Evolutionary conservation across 2,113 vertebrate genomes (phyloP).

Genomic region (Solea senegalensis): DNA sequence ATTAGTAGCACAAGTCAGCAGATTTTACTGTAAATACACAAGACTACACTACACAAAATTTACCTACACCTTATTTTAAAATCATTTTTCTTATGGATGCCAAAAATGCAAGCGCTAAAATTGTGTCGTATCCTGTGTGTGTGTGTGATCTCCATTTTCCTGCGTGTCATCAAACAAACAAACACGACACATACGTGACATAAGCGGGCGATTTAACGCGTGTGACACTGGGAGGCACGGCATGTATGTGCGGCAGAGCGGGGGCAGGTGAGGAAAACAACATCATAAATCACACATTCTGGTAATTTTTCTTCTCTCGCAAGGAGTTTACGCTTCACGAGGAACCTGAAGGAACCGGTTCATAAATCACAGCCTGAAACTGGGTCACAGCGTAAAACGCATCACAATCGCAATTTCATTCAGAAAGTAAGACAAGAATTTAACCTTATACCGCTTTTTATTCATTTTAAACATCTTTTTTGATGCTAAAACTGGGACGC

Average conservation of each 20-base stretch:
- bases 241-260: neutral
- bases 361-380: neutral
- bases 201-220: neutral
- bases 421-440: too few relatives aligned
- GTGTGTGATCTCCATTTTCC: neutral
- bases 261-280: neutral
- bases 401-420: too few relatives aligned
- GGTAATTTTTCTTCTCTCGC: neutral
- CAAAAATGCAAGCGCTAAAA: too few relatives aligned
- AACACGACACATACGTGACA: neutral
- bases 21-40: too few relatives aligned
- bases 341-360: neutral
- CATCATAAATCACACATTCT: constrained; percentile 3
- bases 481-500: too few relatives aligned
- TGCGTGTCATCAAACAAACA: neutral
- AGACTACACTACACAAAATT: too few relatives aligned
- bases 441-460: too few relatives aligned
- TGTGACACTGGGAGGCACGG: neutral
- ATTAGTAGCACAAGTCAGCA: too few relatives aligned
- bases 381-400: constrained; percentile 18
- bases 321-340: neutral
- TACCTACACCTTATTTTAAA: too few relatives aligned
- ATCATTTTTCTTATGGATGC: too few relatives aligned
- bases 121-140: too few relatives aligned
- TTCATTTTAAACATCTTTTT: too few relatives aligned